Evolutionary conservation across 1,140 invertebrate genomes (phyloP).

Genomic region (Archivesica marissinica): DNA sequence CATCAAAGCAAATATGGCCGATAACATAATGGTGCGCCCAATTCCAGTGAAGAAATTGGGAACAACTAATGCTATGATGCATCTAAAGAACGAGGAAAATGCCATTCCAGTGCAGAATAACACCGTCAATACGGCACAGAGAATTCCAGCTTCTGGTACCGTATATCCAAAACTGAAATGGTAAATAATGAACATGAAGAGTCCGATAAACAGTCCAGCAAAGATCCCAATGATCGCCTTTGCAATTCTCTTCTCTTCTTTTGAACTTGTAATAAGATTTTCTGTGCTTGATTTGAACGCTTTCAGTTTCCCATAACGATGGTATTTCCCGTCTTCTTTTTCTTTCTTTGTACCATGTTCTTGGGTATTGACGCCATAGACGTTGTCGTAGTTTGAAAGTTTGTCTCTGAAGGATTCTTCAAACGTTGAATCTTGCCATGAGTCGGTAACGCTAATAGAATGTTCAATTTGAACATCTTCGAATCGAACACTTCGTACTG

Average conservation of each 20-base stretch:
- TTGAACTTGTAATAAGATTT: slow-evolving; percentile 20
- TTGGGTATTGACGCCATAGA: not conserved
- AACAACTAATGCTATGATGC: slow-evolving; percentile 27
- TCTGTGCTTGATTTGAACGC: slow-evolving; percentile 34
- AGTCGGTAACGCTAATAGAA: slow-evolving; percentile 32
- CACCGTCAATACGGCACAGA: not conserved
- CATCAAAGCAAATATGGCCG: slow-evolving; percentile 51
- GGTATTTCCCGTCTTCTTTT: not conserved
- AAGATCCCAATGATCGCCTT: slow-evolving; percentile 40
- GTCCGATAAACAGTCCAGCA: slow-evolving; percentile 13
- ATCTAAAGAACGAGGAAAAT: slow-evolving; percentile 21
- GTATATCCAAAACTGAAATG: slow-evolving; percentile 41
- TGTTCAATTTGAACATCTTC: slow-evolving; percentile 23
- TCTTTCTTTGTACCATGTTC: not conserved
- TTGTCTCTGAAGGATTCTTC: slow-evolving; percentile 15
- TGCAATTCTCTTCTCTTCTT: slow-evolving; percentile 2
- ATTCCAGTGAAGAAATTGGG: slow-evolving; percentile 46
- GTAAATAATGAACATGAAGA: slow-evolving; percentile 19
- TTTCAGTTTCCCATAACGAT: not conserved
- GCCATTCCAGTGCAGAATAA: slow-evolving; percentile 30
- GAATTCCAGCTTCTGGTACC: slow-evolving; percentile 22
- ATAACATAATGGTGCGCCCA: slow-evolving; percentile 34
- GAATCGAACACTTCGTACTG: slow-evolving; percentile 15
- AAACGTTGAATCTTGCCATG: slow-evolving; percentile 41
- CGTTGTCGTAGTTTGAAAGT: slow-evolving; percentile 5